These are phyloP conservation scores for Ceratina calcarata DNA, from an alignment of 1,140 invertebrate species.

Conservation along the genomic window DNA sequence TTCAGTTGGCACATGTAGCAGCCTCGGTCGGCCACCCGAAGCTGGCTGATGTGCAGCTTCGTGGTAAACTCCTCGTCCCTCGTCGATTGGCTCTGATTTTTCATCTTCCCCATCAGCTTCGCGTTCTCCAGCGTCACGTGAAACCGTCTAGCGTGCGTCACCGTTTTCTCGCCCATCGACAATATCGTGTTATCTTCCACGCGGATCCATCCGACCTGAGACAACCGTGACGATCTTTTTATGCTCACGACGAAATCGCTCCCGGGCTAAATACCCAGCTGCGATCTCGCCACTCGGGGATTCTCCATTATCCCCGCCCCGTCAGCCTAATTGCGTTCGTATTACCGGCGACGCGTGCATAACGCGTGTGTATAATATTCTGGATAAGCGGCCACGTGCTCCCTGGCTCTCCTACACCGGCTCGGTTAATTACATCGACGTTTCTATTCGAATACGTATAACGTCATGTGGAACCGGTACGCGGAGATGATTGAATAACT, in stretches of 20 bases:
- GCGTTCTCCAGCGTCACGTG: conserved; percentile 79
- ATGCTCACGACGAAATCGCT: background rate
- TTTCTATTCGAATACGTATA: conserved; percentile 5
- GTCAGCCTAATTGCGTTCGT: conserved; percentile 1
- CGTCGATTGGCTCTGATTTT: conserved; percentile 68
- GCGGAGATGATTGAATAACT: conserved; percentile 9
- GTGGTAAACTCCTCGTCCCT: conserved; percentile 77
- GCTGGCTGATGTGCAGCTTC: conserved; percentile 81
- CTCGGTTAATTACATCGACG: conserved; percentile 4
- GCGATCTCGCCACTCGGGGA: background rate
- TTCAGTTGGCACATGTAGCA: conserved; percentile 95
- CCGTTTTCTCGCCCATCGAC: conserved; percentile 81
- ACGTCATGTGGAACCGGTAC: background rate
- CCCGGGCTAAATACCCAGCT: background rate
- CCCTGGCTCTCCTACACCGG: too few species aligned
- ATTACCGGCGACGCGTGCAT: background rate
- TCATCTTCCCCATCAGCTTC: conserved; percentile 69
- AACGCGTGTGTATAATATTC: background rate
- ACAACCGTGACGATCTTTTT: conserved; percentile 21
- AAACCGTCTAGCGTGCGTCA: conserved; percentile 82
- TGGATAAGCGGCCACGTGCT: background rate
- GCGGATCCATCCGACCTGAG: conserved; percentile 83
- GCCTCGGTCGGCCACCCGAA: conserved; percentile 80
- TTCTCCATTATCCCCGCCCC: background rate
- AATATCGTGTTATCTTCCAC: conserved; percentile 83